These are phyloP conservation scores for Phataginus tetradactyla DNA, from an alignment of 2,797 vertebrate species.

Conservation along the genomic window DNA sequence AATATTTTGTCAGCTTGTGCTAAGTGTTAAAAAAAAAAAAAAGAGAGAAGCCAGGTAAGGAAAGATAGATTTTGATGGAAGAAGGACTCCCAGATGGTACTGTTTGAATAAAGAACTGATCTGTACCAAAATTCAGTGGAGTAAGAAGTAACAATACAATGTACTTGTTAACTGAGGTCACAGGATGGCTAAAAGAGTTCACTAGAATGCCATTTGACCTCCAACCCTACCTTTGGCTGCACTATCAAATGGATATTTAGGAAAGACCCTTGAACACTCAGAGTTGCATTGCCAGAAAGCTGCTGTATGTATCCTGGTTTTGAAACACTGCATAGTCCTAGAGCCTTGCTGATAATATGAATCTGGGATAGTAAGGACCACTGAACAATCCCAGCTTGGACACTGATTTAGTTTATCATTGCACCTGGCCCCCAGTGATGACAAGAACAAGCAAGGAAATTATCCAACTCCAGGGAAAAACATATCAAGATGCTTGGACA, in stretches of 20 bases:
- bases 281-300: neutral
- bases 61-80: neutral
- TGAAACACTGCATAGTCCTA: neutral
- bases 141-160: slow-evolving; percentile 64
- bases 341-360: neutral
- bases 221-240: neutral
- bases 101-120: slow-evolving; percentile 16
- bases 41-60: neutral
- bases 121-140: slow-evolving; percentile 47
- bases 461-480: slow-evolving; percentile 57
- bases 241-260: slow-evolving; percentile 16
- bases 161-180: neutral
- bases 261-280: neutral
- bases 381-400: neutral
- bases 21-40: neutral
- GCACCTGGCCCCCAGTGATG: neutral
- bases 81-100: neutral
- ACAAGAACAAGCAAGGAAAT: slow-evolving; percentile 48
- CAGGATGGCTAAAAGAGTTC: neutral
- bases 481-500: slow-evolving; percentile 45
- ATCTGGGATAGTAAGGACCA: neutral
- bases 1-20: neutral
- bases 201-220: slow-evolving; percentile 6
- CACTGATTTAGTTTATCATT: slow-evolving; percentile 44
- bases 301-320: neutral